Evolutionary conservation across 2,888 invertebrate genomes (phyloP), one percentile per base, ranked within the genome.

Genomic region (Drosophila sordidula): DNA sequence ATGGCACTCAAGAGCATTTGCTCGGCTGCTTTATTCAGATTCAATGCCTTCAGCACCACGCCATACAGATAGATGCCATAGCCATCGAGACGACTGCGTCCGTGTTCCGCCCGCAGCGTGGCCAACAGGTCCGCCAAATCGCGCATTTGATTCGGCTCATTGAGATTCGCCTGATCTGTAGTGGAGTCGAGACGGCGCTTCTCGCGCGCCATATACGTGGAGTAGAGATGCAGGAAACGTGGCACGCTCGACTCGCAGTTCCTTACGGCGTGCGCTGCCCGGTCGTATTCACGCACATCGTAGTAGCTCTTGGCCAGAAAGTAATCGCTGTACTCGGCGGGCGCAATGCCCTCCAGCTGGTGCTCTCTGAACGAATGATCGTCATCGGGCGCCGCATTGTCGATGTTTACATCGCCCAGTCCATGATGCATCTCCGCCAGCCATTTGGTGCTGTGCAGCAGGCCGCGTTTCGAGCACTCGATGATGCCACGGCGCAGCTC

Each of bases 51-150:
- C 49, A 98, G 93, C 2, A 99, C 96, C 5, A 98, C 95, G 12
- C 98, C 99, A 92, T 98, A 97, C 67, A 99, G 92, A 92, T 98
- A 98, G 39, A 97, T 93, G 6, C 96, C 94, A 90, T 96, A 99
- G 0, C 97, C 98, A 93, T 99, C 99, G 50, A 97, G 92, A 73
- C 94, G 95, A 57, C 93, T 93, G 14, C 93, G 93, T 55, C 93
- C 91, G 83, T 94, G 93, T 79, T 95, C 94, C 32, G 93, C 92
- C 68, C 95, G 93, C 41, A 96, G 87, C 49, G 93, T 93, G 0
- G 93, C 91, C 70, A 94, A 93, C 5, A 96, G 90, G 47, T 94
- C 93, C 38, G 94, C 93, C 50, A 95, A 87, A 47, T 92, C 92
- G 14, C 92, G 92, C 49, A 90, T 85, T 69, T 91, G 90, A 6